Evolutionary conservation across 1,140 invertebrate genomes (phyloP), one percentile per base, ranked within the genome.

Genomic region (Chymomyza costata): DNA sequence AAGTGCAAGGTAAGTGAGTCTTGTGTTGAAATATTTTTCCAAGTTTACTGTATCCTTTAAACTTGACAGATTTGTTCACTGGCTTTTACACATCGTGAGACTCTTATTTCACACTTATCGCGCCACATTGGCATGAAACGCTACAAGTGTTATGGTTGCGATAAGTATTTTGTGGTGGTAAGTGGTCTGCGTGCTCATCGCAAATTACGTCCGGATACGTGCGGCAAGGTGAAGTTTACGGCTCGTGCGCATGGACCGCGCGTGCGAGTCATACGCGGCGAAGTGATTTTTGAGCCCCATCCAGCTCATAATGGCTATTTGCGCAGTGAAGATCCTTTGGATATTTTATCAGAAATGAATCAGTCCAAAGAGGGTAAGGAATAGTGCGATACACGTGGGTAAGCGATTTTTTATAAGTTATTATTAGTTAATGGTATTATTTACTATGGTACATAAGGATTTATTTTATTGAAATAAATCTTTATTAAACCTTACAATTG

Each of bases 1-100:
- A 90, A 94, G 62, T 97, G 96, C 86, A 95, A 97, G 80, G 82
- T 84, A 31, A 37, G 48, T 37, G 5, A 1, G 11, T 15, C 8
- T 3, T 5, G 8, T 25, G 3, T 25, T 25, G 21, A 25, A 25
- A 25, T 3, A 16, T 2, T 38, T 38, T 38, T 38, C 6, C 14
- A 38, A 7, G 1, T 6, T 6, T 10, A 17, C 17, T 34, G 11
- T 18, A 2, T 15, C 8, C 40, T 43, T 43, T 3, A 3, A 19
- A 43, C 10, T n/a, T 16, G 30, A 10, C 49, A 84, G 82, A 51
- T 84, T 13, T 84, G 82, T 16, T 56, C 65, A 1, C 61, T 82
- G 28, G 55, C 66, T 11, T 84, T 84, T 10, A 84, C 82, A 7
- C 82, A 84, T 51, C 82, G 82, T 6, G 82, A 84, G 52, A 84